A percentile compares a stretch with the other conserved stretches of the same genome.
Evolutionary conservation across 2,797 vertebrate species (phyloP).

Genomic region (Furcifer pardalis): DNA sequence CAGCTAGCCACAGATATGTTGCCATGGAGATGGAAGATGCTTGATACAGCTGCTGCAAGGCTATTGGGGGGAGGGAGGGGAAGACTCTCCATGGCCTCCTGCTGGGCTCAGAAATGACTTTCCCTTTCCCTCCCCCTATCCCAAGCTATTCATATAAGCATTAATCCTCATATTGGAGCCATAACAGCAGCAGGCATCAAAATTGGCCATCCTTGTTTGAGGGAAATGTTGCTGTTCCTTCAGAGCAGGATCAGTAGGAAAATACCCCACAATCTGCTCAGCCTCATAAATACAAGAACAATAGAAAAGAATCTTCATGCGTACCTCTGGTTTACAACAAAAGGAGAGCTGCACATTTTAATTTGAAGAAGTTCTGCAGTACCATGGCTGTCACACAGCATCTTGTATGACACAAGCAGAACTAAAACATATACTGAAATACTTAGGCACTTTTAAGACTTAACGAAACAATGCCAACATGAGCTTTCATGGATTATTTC

Average conservation of each 20-base stretch:
- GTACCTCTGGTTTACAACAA: neutral
- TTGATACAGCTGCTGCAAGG: neutral
- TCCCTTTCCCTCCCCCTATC: neutral
- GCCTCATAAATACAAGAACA: neutral
- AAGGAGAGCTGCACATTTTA: neutral
- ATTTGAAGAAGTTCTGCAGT: neutral
- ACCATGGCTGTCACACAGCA: neutral
- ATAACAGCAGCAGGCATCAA: neutral
- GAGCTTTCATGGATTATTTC: too few relatives aligned
- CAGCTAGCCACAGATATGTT: constrained; percentile 9
- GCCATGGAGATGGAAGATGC: constrained; percentile 25
- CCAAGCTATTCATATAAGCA: neutral
- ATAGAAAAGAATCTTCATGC: neutral
- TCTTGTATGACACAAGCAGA: neutral
- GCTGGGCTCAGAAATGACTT: neutral
- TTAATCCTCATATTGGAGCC: neutral
- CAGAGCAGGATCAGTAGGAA: neutral
- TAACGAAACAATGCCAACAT: too few relatives aligned
- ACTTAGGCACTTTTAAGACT: too few relatives aligned
- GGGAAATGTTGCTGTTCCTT: neutral
- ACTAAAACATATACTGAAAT: too few relatives aligned
- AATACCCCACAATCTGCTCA: neutral
- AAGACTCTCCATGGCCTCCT: neutral
- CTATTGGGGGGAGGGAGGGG: neutral
- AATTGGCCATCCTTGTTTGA: neutral